Evolutionary conservation across 1,140 invertebrate genomes (phyloP), one percentile per base, ranked within the genome.

Genomic region (Ectropis grisescens): DNA sequence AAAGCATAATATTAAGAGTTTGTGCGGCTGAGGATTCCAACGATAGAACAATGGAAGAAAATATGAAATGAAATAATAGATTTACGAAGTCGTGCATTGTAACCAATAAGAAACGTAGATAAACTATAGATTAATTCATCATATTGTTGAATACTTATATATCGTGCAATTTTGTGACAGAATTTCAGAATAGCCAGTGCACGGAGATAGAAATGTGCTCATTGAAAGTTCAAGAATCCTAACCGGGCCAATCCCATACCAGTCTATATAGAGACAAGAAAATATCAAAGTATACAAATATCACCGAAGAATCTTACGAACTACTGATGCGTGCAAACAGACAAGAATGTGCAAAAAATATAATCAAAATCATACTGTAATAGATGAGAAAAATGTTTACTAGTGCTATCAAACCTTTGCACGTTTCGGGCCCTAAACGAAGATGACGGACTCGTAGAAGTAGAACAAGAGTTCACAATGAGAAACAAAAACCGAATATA

Each of bases 331-430:
- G 68, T 72, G 66, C 68, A 62, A 40, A 47, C 47, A 45, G 42
- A 39, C 47, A 29, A 55, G 64, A 59, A 46, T 43, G 16, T 19
- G 16, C 16, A 27, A 37, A 26, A 37, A 28, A 29, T 28, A 30
- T 24, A 51, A 19, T 55, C 52, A 46, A 46, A 53, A 57, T 19
- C 16, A 19, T 19, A 59, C 42, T 55, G 33, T 53, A 57, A 45
- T 58, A 41, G 44, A 58, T 60, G 61, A 52, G 43, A 41, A 57
- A 62, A 49, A 60, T 19, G 16, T 13, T 39, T 49, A 48, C 56
- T 70, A 65, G 28, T 53, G 59, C 65, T 62, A 65, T 66, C 75
- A 80, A 80, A 80, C 75, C 75, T 80, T 72, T 56, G 44, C 45
- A 54, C 54, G 50, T 58, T 71, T 49, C 10, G 59, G 51, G 74